These are phyloP conservation scores for Meloidogyne exigua DNA, from an alignment of 1,140 invertebrate species.

Conservation along the genomic window DNA sequence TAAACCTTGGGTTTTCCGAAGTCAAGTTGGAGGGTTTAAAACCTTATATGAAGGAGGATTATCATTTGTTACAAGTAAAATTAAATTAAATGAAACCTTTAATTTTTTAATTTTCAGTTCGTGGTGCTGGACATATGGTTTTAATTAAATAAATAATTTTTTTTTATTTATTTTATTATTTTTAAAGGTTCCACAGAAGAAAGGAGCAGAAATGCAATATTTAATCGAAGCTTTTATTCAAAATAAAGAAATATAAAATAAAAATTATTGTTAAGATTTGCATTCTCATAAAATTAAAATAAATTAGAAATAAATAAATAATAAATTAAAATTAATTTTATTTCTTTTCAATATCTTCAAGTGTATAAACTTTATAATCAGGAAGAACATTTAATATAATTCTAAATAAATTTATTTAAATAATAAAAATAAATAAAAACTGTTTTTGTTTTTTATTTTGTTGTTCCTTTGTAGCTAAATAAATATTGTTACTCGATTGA, in stretches of 20 bases:
- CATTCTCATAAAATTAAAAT: too few relatives aligned
- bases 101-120: conserved; percentile 16
- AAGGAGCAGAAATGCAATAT: conserved; percentile 21
- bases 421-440: too few relatives aligned
- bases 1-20: conserved; percentile 58
- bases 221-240: conserved; percentile 25
- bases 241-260: conserved; percentile 16
- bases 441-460: too few relatives aligned
- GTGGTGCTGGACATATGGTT: conserved; percentile 24
- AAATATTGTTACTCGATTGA: too few relatives aligned
- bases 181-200: conserved; percentile 24
- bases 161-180: not conserved
- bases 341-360: too few relatives aligned
- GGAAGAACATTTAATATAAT: too few relatives aligned
- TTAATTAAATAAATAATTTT: not conserved
- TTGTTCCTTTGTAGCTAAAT: too few relatives aligned
- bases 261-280: too few relatives aligned
- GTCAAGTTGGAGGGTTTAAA: conserved; percentile 63
- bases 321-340: too few relatives aligned
- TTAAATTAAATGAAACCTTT: not conserved
- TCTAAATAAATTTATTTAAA: too few relatives aligned
- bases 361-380: too few relatives aligned
- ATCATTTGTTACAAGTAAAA: conserved; percentile 53
- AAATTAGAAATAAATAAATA: too few relatives aligned
- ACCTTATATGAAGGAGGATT: conserved; percentile 58